phyloP scores from a whole-genome alignment of 2,888 invertebrate species.

The Eilema depressum region DNA sequence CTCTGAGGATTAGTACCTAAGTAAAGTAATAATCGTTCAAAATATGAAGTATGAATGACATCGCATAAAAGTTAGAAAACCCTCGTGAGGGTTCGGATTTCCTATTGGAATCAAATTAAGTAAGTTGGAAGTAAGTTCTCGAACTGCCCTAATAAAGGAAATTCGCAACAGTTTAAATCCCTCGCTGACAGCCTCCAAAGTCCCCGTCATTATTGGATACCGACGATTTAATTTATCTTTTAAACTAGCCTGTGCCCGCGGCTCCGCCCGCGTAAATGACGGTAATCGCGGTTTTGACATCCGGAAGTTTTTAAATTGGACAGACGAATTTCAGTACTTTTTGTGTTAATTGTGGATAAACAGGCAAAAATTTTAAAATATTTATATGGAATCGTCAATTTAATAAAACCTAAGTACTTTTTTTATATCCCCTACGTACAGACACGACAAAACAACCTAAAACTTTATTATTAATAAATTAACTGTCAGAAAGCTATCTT shows the following conservation, averaged over 20 bases:
- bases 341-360: no score
- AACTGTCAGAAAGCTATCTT: background rate
- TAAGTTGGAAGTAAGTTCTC: constrained; percentile 23
- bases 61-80: constrained; percentile 31
- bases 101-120: constrained; percentile 35
- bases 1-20: no score
- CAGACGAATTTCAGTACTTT: no score
- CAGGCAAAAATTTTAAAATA: no score
- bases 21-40: background rate
- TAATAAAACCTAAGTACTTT: no score
- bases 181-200: constrained; percentile 35
- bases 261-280: no score
- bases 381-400: no score
- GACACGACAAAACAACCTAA: background rate
- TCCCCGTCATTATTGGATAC: constrained; percentile 28
- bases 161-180: constrained; percentile 40
- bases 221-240: constrained; percentile 4
- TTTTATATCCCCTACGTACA: no score
- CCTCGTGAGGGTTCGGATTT: constrained; percentile 17
- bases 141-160: constrained; percentile 33
- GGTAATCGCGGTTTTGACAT: no score
- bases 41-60: constrained; percentile 19
- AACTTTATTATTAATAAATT: background rate
- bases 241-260: background rate
- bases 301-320: no score